Base-by-base conservation (phyloP, 2,113 vertebrate genomes). In the Hucho hucho region DNA sequence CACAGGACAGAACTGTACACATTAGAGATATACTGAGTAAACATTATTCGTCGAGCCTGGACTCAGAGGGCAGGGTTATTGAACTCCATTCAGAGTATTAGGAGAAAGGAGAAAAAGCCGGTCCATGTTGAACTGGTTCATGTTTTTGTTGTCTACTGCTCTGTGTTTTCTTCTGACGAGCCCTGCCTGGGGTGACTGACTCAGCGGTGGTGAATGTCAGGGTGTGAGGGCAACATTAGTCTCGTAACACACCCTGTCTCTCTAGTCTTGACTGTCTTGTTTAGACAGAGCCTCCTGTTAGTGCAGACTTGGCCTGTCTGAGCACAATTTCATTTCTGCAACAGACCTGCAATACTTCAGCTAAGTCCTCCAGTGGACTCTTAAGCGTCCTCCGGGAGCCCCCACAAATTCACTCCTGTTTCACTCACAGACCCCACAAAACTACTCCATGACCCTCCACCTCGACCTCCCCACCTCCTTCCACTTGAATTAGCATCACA, bases 121-220 rank as follows among this genome's bases (percentile, higher is more conserved):
- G 37, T 11, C 37, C 37, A 43, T 43, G 37, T 43, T 43, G 9
- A 13, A 14, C 61, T 9, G 72, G 24, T 26, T 3, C 49, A 13
- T 26, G 26, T 16, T 22, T 61, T 61, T 47, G 58, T 24, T 64
- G 71, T 18, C 32, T 61, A 43, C 29, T 73, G 58, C 6, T 43
- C 59, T 64, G 71, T 43, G 3, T 14, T 70, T 24, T 73, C 13
- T 65, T 43, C 65, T 43, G 65, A 49, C 29, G 5, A 75, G 65
- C 73, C 65, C 73, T 53, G 65, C 74, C 74, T 53, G 29, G 13
- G 20, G 73, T 46, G 47, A 75, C 26, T 18, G 53, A 59, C 20
- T 59, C 65, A 59, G 7, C 22, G 18, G n/a, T 47, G 25, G 6
- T 9, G 37, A 32, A 65, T 37, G 32, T 32, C 32, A 47, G 6